phyloP scores from a whole-genome alignment of 2,888 invertebrate genomes.

The Leptopilina drosophilae region DNA sequence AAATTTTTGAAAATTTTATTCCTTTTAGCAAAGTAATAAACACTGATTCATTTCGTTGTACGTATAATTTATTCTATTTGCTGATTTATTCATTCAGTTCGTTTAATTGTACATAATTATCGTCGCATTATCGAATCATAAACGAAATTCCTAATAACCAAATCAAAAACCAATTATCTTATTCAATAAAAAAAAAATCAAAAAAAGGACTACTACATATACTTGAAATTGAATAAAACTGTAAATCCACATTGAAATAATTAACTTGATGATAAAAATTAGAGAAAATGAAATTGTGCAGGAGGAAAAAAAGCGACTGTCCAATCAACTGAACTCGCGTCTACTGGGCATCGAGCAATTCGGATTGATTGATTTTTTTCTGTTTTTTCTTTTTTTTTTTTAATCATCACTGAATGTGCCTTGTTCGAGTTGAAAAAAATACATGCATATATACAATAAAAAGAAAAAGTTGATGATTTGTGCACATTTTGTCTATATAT shows the following conservation, averaged over 20 bases:
- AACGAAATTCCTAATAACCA: too few species aligned
- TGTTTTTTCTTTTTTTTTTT: not conserved
- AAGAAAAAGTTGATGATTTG: not conserved
- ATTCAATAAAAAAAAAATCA: too few species aligned
- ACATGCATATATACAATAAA: not conserved
- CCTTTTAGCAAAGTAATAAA: too few species aligned
- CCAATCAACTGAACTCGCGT: conserved; percentile 25
- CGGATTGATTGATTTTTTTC: not conserved
- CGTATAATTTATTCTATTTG: too few species aligned
- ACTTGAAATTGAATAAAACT: not conserved
- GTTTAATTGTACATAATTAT: too few species aligned
- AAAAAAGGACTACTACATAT: too few species aligned
- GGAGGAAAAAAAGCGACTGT: not conserved
- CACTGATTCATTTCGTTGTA: too few species aligned
- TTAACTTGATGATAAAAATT: not conserved
- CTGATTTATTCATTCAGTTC: too few species aligned
- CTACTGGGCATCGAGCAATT: conserved; percentile 25
- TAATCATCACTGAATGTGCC: not conserved
- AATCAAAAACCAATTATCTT: too few species aligned
- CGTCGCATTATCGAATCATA: too few species aligned
- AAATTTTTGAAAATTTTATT: too few species aligned
- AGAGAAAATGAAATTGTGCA: conserved; percentile 22
- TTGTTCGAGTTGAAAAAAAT: not conserved
- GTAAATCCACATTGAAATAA: not conserved
- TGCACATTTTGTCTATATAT: not conserved